Evolutionary conservation across 1,140 invertebrate genomes (phyloP).

Genomic region (Ctenoplectra terminalis): DNA sequence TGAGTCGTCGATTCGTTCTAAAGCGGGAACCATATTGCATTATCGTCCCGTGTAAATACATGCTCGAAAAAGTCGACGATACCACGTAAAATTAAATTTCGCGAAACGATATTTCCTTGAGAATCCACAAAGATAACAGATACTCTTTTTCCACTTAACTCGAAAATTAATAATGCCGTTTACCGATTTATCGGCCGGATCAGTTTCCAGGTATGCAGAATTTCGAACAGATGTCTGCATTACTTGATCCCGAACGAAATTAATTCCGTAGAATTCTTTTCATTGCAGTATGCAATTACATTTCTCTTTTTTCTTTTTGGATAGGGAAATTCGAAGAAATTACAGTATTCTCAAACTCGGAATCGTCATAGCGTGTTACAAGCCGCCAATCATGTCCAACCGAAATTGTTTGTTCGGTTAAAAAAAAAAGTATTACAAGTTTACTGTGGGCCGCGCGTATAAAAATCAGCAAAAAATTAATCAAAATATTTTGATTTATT

Average conservation of each 20-base stretch:
- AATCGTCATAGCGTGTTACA: too few species aligned
- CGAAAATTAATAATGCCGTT: constrained; percentile 14
- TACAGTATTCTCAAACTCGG: too few species aligned
- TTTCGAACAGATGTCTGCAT: not conserved
- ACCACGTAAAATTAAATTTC: not conserved
- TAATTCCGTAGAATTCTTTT: not conserved
- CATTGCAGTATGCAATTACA: not conserved
- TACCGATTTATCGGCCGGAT: constrained; percentile 3
- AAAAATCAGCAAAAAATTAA: too few species aligned
- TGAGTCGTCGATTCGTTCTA: not conserved
- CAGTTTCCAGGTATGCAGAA: constrained; percentile 3
- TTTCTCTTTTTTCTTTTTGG: too few species aligned
- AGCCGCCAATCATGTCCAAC: too few species aligned
- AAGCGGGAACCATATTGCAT: constrained; percentile 16
- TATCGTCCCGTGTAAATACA: not conserved
- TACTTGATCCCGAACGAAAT: not conserved
- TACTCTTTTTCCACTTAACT: not conserved
- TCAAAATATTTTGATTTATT: too few species aligned
- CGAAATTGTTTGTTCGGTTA: too few species aligned
- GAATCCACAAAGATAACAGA: not conserved
- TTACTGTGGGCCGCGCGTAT: too few species aligned
- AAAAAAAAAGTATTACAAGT: too few species aligned
- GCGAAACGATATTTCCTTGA: not conserved
- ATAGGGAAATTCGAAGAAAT: not conserved
- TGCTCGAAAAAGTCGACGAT: not conserved